Evolutionary conservation across 2,113 vertebrate genomes (phyloP).

Genomic region (Stomatorhinus ivindoensis): DNA sequence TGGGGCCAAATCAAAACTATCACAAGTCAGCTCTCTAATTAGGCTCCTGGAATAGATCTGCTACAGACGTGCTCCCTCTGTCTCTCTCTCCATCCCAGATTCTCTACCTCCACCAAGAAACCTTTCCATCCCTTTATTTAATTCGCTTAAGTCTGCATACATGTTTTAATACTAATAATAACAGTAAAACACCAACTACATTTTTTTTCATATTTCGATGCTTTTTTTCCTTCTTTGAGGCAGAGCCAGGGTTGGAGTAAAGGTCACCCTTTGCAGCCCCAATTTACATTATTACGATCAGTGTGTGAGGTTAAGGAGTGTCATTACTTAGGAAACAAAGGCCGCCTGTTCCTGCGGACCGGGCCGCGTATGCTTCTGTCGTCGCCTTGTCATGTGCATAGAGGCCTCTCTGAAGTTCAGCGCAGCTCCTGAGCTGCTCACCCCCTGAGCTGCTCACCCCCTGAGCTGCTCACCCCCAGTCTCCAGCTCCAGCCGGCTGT

Average conservation of each 20-base stretch:
- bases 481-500: background rate
- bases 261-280: background rate
- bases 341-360: background rate
- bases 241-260: background rate
- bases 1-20: conserved; percentile 4
- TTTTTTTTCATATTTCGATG: conserved; percentile 1
- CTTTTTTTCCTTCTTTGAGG: background rate
- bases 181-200: background rate
- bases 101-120: background rate
- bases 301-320: background rate
- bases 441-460: too few relatives aligned
- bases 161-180: background rate
- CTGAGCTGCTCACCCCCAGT: too few relatives aligned
- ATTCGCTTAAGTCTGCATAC: background rate
- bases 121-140: background rate
- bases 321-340: conserved; percentile 1
- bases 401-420: background rate
- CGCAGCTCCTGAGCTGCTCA: too few relatives aligned
- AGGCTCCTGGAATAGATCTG: background rate
- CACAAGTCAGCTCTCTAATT: conserved; percentile 11
- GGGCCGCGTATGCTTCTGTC: background rate
- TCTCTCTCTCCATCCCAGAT: background rate
- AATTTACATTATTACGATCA: conserved; percentile 12
- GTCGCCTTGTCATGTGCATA: background rate
- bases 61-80: background rate